These are phyloP conservation scores for Macquaria ambigua DNA, from an alignment of 2,113 vertebrate genomes.

Conservation along the genomic window DNA sequence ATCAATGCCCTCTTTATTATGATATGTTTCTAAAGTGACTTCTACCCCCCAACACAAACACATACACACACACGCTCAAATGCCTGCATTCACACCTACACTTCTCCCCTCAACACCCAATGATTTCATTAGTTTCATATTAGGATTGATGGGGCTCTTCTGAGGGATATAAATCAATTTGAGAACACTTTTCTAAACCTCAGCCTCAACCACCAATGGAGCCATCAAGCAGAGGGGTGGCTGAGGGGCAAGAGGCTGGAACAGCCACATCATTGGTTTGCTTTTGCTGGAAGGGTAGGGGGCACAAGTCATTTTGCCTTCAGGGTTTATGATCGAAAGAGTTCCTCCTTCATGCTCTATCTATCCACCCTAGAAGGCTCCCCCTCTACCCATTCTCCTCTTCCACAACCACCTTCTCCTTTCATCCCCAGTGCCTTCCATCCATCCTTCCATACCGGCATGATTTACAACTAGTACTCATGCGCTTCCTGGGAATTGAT, in stretches of 20 bases:
- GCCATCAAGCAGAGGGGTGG: slow-evolving; percentile 68
- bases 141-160: slow-evolving; percentile 82
- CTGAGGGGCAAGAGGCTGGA: slow-evolving; percentile 65
- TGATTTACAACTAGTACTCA: slow-evolving; percentile 82
- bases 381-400: slow-evolving; percentile 38
- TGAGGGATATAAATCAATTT: slow-evolving; percentile 81
- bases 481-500: slow-evolving; percentile 84
- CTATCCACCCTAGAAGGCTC: slow-evolving; percentile 46
- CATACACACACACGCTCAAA: slow-evolving; percentile 30
- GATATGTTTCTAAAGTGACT: slow-evolving; percentile 72
- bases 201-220: slow-evolving; percentile 67
- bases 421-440: slow-evolving; percentile 63
- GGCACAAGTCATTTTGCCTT: slow-evolving; percentile 72
- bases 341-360: slow-evolving; percentile 69
- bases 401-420: slow-evolving; percentile 56
- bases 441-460: slow-evolving; percentile 62
- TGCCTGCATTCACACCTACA: slow-evolving; percentile 28
- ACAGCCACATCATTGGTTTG: slow-evolving; percentile 74
- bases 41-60: slow-evolving; percentile 31
- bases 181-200: slow-evolving; percentile 70
- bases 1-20: slow-evolving; percentile 79
- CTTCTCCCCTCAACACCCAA: slow-evolving; percentile 61
- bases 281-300: slow-evolving; percentile 47
- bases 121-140: slow-evolving; percentile 81
- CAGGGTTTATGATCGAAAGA: slow-evolving; percentile 79